Evolutionary conservation across 2,113 vertebrate genomes (phyloP).

Genomic region (Pygathrix nemaeus): DNA sequence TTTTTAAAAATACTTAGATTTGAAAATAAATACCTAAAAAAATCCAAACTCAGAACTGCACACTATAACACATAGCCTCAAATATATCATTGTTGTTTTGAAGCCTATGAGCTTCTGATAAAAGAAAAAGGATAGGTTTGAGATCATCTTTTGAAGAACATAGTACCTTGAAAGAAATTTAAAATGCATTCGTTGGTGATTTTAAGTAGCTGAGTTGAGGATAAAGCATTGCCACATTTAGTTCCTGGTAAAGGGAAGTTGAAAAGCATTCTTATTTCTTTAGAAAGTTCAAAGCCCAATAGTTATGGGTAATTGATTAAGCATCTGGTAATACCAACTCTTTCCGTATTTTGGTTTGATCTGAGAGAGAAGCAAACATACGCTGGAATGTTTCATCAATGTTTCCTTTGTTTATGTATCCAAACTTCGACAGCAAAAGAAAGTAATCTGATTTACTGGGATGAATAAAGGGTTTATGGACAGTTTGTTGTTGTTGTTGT

Average conservation of each 20-base stretch:
- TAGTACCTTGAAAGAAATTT: not conserved
- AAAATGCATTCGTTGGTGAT: not conserved
- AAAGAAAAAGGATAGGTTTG: not conserved
- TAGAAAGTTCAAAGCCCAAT: not conserved
- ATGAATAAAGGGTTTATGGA: not conserved
- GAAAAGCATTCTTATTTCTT: not conserved
- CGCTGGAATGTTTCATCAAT: not conserved
- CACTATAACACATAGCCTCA: not conserved
- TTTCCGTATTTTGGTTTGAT: not conserved
- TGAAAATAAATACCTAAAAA: slow-evolving; percentile 11
- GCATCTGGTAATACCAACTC: not conserved
- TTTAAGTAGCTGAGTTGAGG: slow-evolving; percentile 14
- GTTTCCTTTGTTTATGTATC: not conserved
- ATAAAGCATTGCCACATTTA: not conserved
- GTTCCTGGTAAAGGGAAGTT: not conserved
- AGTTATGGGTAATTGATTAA: not conserved
- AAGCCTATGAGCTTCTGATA: not conserved
- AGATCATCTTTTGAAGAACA: not conserved
- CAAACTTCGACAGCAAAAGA: not conserved
- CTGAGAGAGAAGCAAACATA: not conserved
- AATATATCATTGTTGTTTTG: not conserved
- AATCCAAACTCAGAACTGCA: not conserved
- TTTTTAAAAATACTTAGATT: not conserved
- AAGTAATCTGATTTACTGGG: slow-evolving; percentile 16
- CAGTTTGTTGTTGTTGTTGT: not conserved